phyloP scores from a whole-genome alignment of 2,888 invertebrate species.

The Galerucella pusilla region DNA sequence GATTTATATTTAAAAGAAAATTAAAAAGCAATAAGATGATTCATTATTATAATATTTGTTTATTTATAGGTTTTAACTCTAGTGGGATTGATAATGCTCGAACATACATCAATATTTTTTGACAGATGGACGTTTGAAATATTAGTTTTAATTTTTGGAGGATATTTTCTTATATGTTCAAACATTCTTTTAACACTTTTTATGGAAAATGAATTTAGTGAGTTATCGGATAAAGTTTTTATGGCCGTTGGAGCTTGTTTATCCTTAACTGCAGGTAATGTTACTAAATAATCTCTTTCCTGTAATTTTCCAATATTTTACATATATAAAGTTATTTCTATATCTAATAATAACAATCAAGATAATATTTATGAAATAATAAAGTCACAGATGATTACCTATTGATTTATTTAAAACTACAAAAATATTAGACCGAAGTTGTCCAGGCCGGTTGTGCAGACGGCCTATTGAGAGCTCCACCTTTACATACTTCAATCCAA shows the following conservation, averaged over 20 bases:
- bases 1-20: no score
- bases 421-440: no score
- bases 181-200: slow-evolving; percentile 12
- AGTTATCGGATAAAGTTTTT: neutral
- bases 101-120: slow-evolving; percentile 19
- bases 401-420: no score
- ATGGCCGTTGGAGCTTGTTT: slow-evolving; percentile 4
- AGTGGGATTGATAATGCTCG: slow-evolving; percentile 22
- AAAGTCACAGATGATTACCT: no score
- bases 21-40: no score
- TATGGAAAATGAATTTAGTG: neutral
- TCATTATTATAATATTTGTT: neutral
- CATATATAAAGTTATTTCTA: no score
- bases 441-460: no score
- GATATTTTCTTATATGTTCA: slow-evolving; percentile 29
- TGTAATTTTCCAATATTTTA: no score
- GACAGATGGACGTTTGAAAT: slow-evolving; percentile 31
- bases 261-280: slow-evolving; percentile 3
- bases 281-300: neutral
- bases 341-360: no score
- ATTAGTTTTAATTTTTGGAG: slow-evolving; percentile 27
- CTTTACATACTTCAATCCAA: no score
- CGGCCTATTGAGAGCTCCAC: no score
- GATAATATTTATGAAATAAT: no score
- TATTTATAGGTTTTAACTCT: slow-evolving; percentile 21